A percentile compares a stretch with the other conserved stretches of the same genome.
Evolutionary conservation across 1,140 invertebrate genomes (phyloP).

Genomic region (Drosophila littoralis): DNA sequence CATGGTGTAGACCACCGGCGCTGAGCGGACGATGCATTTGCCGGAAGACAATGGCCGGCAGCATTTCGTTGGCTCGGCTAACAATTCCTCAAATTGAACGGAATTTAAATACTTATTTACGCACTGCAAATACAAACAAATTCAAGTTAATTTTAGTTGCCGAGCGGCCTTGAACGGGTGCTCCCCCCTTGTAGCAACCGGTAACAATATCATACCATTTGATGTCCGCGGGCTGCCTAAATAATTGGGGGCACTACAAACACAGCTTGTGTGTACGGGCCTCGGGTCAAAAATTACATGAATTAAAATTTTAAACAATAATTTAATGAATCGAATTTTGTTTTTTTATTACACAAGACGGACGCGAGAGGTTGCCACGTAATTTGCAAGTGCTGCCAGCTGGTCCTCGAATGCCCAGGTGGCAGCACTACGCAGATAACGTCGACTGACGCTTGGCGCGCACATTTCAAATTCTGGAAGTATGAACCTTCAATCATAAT

Average conservation of each 20-base stretch:
- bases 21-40: slow-evolving; percentile 67
- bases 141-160: slow-evolving; percentile 22
- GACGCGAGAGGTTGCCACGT: slow-evolving; percentile 28
- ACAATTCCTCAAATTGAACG: slow-evolving; percentile 20
- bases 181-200: not conserved
- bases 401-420: not conserved
- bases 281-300: slow-evolving; percentile 35
- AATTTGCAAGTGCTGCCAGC: slow-evolving; percentile 5
- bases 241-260: slow-evolving; percentile 1
- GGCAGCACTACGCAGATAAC: not conserved
- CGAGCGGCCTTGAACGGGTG: slow-evolving; percentile 24
- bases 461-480: slow-evolving; percentile 4
- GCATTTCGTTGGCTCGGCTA: slow-evolving; percentile 43
- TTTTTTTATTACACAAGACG: slow-evolving; percentile 75
- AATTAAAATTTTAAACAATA: slow-evolving; percentile 34
- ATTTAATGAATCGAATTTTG: slow-evolving; percentile 50
- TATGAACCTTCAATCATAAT: not conserved
- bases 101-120: slow-evolving; percentile 13
- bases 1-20: slow-evolving; percentile 56
- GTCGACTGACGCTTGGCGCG: slow-evolving; percentile 14
- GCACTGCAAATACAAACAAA: slow-evolving; percentile 29
- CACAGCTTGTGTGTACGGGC: slow-evolving; percentile 15
- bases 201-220: slow-evolving; percentile 30
- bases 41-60: slow-evolving; percentile 73
- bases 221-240: slow-evolving; percentile 4